Base-by-base conservation (phyloP, 1,140 invertebrate genomes). In the Diorhabda carinulata region DNA sequence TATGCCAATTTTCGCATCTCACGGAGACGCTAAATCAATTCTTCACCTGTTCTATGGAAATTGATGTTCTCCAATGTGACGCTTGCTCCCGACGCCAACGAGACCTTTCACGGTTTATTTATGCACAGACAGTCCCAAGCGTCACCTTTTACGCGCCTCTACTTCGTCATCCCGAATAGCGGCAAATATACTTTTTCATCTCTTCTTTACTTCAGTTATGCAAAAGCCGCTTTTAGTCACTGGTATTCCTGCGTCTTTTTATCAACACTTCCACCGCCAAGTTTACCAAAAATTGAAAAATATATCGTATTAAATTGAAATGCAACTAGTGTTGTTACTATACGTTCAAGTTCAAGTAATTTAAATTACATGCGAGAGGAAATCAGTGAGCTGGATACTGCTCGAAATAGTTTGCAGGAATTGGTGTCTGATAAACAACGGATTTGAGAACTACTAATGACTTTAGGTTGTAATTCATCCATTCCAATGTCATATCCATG, bases 121-220 rank as follows among this genome's bases (percentile, higher is more conserved):
- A 76, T 76, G 74, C 74, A 76, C 68, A 76, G 74, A 74, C 74
- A 74, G 72, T 74, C 70, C 69, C 74, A 59, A 67, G 70, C 72
- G 74, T 76, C 74, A 76, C 72, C 72, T 76, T 71, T 74, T 70
- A 73, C 74, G 72, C 74, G 66, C 70, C 70, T 60, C 64, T 67
- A 72, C 74, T 72, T 70, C 74, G 72, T 76, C 74, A 74, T 67
- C 70, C 64, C 74, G 74, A 76, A 76, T 74, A 74, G 70, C 72
- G 72, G 72, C 70, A 74, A 69, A 70, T 25, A 25, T 69, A 74
- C 74, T 76, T 74, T 74, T 70, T 70, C 60, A 57, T 61, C 52
- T 62, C 47, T 60, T 43, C 57, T 57, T 65, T 62, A 61, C 59
- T 61, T 8, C 25, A 4, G 25, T 40, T 61, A 61, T 7, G 5